These are phyloP conservation scores for Trematocara nigrifrons DNA, from an alignment of 2,113 vertebrate genomes.

Conservation along the genomic window DNA sequence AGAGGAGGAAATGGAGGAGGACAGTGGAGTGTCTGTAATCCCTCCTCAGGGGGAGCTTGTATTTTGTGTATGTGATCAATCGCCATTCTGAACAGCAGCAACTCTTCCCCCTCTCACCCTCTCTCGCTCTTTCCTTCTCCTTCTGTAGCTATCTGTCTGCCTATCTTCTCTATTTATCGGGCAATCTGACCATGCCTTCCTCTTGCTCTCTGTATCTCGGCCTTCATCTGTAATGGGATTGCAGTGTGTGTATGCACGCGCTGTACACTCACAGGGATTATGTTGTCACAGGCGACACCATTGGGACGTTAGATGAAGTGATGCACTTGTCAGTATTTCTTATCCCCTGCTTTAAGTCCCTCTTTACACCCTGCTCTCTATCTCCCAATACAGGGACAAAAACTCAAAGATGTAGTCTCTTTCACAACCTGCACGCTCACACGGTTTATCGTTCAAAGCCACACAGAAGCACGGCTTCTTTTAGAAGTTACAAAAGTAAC, in stretches of 20 bases:
- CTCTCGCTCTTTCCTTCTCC: background rate
- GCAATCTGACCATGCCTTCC: background rate
- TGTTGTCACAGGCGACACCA: constrained; percentile 47
- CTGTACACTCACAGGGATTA: constrained; percentile 47
- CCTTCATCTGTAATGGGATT: constrained; percentile 36
- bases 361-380: constrained; percentile 26
- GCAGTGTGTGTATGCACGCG: background rate
- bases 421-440: background rate
- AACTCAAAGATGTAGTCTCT: constrained; percentile 17
- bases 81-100: background rate
- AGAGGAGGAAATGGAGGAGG: background rate
- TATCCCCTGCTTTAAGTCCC: constrained; percentile 35
- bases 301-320: constrained; percentile 54
- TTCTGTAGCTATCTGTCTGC: background rate
- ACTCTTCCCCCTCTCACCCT: background rate
- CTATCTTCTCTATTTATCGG: background rate
- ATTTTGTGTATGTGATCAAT: constrained; percentile 35
- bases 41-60: constrained; percentile 22
- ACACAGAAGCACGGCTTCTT: background rate
- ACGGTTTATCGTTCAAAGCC: background rate
- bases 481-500: constrained; percentile 4
- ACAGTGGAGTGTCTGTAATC: constrained; percentile 23
- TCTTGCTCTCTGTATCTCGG: background rate
- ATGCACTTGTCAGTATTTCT: constrained; percentile 53
- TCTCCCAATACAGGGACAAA: constrained; percentile 18